Base-by-base conservation (phyloP, 1,140 invertebrate species). In the Stegodyphus dumicola region DNA sequence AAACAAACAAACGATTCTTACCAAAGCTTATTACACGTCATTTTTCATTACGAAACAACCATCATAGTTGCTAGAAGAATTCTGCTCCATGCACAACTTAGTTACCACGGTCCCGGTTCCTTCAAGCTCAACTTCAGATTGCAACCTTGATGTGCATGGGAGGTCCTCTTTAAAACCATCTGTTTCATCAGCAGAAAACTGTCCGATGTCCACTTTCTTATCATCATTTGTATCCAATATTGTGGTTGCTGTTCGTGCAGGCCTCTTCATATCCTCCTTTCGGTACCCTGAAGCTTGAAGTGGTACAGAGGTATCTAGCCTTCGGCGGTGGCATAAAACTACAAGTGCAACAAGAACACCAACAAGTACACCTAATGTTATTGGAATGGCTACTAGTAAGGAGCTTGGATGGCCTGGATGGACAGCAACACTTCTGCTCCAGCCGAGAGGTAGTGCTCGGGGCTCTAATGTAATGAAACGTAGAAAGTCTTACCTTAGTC, bases 41-140 rank as follows among this genome's bases (percentile, higher is more conserved):
- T 86, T 78, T 48, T 69, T 71, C 84, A 86, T 86, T 7, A 71
- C 51, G 49, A 77, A 86, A 64, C 84, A 77, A 52, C 48, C 48
- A 15, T 86, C 84, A 15, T 53, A 86, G n/a, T 78, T 86, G 33
- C 60, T 70, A 33, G 76, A 78, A 64, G 69, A 48, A 52, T 78
- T 77, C 48, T 76, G 81, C 73, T 85, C 81, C 54, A 77, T 17
- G 56, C 76, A 78, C 6, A 86, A 66, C 53, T 86, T 86, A 11
- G 84, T 86, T 0, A 78, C 69, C 5, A 78, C 84, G 5, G 69
- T 13, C 11, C 84, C 84, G 10, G 13, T 65, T 17, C 54, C 66
- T 18, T 65, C 75, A 65, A 86, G 75, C 69, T 86, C 84, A 2
- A 86, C 84, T 54, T 86, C 84, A 49, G 84, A 86, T 7, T 77